Evolutionary conservation across 2,113 vertebrate species (phyloP), one percentile per base, ranked within the genome.

Genomic region (Cyphomyrus discorhynchus): DNA sequence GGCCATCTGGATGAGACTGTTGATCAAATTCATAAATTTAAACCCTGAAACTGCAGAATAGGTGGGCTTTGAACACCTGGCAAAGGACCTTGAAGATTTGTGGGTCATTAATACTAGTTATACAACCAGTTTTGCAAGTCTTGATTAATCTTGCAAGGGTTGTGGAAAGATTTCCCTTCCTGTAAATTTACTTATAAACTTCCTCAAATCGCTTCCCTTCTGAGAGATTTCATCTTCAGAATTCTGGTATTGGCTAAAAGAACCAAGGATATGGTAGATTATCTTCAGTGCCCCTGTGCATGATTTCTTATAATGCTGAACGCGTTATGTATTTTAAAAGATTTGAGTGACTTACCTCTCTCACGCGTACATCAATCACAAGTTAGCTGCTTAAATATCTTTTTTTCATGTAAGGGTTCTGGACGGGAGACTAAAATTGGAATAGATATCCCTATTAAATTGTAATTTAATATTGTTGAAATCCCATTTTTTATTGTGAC

Each of bases 401-500:
- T 27, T 86, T 31, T 50, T 49, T n/a, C 27, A 53, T 39, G 13
- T 86, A 35, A 31, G 47, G 49, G 3, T 15, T 21, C 27, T 35
- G 27, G 50, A 21, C n/a, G 9, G 15, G 45, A 53, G 50, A 27
- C 6, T 3, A 17, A 24, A 66, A 47, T 88, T 13, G 35, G 1
- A 31, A 42, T 66, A 77, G 53, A 83, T 84, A 27, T 74, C 50
- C 35, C 24, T 42, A 56, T 83, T 5, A 56, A 82, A 89, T 88
- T 88, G 58, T 89, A 89, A 91, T 27, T 90, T 90, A 46, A 77
- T 80, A 82, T 31, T 50, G 83, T 52, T n/a, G 13, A 13, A 47
- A 17, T 4, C 31, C 35, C 45, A 35, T 88, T 31, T 92, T 70
- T 39, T 85, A 90, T 92, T 91, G 89, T 91, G 74, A 90, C 92